Conservation (phyloP, 2,888 invertebrate species). For the Ceratothoa steindachneri region DNA sequence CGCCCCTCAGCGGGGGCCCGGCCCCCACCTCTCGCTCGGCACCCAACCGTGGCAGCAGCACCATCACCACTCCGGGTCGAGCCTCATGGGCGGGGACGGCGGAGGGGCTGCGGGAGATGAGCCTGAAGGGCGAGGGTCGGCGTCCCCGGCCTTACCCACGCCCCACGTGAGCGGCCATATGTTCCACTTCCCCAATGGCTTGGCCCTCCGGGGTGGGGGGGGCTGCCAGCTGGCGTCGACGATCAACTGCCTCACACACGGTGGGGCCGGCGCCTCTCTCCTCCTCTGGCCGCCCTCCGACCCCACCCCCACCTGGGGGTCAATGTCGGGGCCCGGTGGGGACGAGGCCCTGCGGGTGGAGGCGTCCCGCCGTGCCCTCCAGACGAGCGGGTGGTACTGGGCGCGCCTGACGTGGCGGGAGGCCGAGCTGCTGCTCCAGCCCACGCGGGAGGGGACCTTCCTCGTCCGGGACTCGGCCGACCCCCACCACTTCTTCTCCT, state of each 20-base stretch:
- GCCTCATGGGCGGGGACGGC: neutral
- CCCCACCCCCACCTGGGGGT: neutral
- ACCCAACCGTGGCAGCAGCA: neutral
- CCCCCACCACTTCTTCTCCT: slow-evolving; percentile 69
- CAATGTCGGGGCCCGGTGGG: neutral
- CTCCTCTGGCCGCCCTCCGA: neutral
- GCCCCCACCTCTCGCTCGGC: neutral
- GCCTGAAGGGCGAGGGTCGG: neutral
- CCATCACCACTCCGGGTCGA: neutral
- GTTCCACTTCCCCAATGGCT: slow-evolving; percentile 33
- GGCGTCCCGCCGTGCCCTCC: neutral
- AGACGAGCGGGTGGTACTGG: slow-evolving; percentile 68
- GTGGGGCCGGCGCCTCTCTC: no score
- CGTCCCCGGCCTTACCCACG: slow-evolving; percentile 24
- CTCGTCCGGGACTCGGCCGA: slow-evolving; percentile 76
- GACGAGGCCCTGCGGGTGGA: neutral
- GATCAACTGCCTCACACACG: neutral
- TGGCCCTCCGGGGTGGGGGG: neutral
- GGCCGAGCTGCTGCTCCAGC: slow-evolving; percentile 62
- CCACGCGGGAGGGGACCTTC: slow-evolving; percentile 66
- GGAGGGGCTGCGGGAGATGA: neutral
- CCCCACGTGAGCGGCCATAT: slow-evolving; percentile 41
- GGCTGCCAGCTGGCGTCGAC: neutral
- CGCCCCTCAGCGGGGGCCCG: neutral
- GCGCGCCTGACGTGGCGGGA: slow-evolving; percentile 69